These are phyloP conservation scores for Girardinichthys multiradiatus DNA, from an alignment of 2,113 vertebrate species.

Conservation along the genomic window DNA sequence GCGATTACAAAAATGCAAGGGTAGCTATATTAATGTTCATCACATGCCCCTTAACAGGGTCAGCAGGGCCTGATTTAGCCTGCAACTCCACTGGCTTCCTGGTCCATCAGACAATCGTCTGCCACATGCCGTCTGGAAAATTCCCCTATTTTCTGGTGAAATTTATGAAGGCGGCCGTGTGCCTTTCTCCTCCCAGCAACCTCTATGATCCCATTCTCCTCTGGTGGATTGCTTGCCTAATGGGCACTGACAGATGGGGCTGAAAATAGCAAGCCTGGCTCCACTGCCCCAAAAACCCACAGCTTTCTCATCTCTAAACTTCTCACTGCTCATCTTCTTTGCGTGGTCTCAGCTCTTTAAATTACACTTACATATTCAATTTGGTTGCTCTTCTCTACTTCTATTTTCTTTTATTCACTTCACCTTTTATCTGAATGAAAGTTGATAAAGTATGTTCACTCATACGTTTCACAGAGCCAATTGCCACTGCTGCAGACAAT, in stretches of 20 bases:
- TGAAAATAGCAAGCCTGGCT: conserved; percentile 75
- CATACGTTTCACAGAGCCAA: conserved; percentile 28
- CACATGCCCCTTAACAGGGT: conserved; percentile 78
- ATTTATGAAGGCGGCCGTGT: conserved; percentile 77
- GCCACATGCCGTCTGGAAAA: conserved; percentile 76
- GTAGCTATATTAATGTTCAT: conserved; percentile 76
- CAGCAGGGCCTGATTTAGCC: conserved; percentile 74
- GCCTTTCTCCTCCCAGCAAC: conserved; percentile 74
- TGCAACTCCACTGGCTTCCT: conserved; percentile 73
- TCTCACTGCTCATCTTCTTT: conserved; percentile 36
- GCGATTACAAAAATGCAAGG: conserved; percentile 76
- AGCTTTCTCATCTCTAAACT: conserved; percentile 51
- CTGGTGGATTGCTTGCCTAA: conserved; percentile 82
- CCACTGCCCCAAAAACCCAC: conserved; percentile 67
- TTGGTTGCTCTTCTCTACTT: conserved; percentile 16
- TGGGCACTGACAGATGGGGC: conserved; percentile 79
- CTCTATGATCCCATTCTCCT: conserved; percentile 82
- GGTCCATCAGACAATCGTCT: conserved; percentile 78
- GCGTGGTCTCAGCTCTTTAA: conserved; percentile 23
- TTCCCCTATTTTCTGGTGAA: conserved; percentile 75
- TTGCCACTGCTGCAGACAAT: conserved; percentile 34
- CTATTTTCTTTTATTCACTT: conserved; percentile 45
- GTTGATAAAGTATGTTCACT: conserved; percentile 44
- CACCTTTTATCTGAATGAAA: conserved; percentile 48
- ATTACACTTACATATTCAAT: conserved; percentile 42